A percentile compares a stretch with the other conserved stretches of the same genome.
phyloP scores from a whole-genome alignment of 2,113 vertebrate species.

The Todiramphus chloris region DNA sequence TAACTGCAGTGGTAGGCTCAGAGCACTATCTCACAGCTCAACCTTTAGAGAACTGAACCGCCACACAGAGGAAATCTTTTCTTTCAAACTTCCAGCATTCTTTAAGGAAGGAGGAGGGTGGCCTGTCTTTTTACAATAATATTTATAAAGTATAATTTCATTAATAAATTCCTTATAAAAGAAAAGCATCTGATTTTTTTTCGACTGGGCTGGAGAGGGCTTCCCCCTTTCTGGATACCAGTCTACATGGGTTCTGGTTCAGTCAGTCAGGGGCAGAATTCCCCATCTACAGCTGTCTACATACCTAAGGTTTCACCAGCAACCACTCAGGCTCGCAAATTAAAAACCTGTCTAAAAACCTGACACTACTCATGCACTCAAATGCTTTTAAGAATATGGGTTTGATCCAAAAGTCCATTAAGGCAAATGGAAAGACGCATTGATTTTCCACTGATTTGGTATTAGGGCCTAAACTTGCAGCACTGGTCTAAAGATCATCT shows the following conservation, averaged over 20 bases:
- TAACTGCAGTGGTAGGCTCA: neutral
- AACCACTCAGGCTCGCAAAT: neutral
- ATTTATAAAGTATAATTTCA: neutral
- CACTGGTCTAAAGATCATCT: neutral
- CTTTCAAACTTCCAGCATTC: neutral
- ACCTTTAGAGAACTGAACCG: neutral
- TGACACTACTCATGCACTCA: neutral
- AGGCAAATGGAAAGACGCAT: conserved; percentile 34
- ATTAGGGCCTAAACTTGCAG: neutral
- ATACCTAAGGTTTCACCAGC: neutral
- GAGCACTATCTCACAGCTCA: neutral
- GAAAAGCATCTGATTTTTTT: neutral
- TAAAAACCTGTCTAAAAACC: conserved; percentile 38
- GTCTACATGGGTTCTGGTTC: neutral
- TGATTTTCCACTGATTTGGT: conserved; percentile 55
- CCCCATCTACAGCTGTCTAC: neutral
- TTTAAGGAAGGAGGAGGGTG: neutral
- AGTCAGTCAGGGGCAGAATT: neutral
- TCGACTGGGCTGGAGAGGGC: neutral
- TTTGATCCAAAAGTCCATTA: conserved; percentile 61
- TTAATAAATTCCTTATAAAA: neutral
- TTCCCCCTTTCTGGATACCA: neutral
- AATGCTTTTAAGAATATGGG: conserved; percentile 55
- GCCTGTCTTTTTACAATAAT: neutral
- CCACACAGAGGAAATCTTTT: neutral